Evolutionary conservation across 2,888 invertebrate species (phyloP).

Genomic region (Hedya salicella): DNA sequence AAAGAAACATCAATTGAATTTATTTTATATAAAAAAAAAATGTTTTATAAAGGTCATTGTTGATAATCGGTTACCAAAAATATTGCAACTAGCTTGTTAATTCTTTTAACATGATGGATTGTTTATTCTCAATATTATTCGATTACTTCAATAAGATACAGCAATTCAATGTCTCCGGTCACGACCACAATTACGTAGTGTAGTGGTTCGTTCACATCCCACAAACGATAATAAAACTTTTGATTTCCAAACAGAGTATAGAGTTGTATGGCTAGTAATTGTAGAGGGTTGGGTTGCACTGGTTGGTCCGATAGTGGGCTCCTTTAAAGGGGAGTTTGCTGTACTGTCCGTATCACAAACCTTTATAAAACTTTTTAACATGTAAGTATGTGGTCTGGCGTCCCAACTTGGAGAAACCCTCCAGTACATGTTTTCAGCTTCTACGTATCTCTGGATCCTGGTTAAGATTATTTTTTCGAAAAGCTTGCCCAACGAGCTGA

Average conservation of each 20-base stretch:
- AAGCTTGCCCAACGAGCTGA: too few species aligned
- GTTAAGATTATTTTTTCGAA: background rate
- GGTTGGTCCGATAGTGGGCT: constrained; percentile 30
- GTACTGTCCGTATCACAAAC: constrained; percentile 1
- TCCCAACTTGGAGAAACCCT: too few species aligned
- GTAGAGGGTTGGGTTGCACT: constrained; percentile 24
- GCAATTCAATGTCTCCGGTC: constrained; percentile 38
- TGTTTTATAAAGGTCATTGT: too few species aligned
- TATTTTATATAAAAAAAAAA: too few species aligned
- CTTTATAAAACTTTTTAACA: background rate
- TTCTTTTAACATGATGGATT: too few species aligned
- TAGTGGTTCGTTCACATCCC: constrained; percentile 15
- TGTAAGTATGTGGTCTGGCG: too few species aligned
- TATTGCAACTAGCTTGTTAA: too few species aligned
- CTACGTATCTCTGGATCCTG: too few species aligned
- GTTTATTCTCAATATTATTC: constrained; percentile 29
- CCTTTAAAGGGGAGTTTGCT: constrained; percentile 33
- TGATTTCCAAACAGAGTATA: constrained; percentile 1
- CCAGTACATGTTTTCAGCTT: too few species aligned
- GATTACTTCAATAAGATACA: constrained; percentile 37
- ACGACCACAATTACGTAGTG: constrained; percentile 35
- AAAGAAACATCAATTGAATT: too few species aligned
- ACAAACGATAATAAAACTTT: constrained; percentile 1
- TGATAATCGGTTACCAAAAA: too few species aligned
- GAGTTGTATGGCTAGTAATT: constrained; percentile 1